Percentiles rank a stretch among this genome's conserved stretches.
phyloP scores from a whole-genome alignment of 2,797 vertebrate species.

The Remorina albescens region DNA sequence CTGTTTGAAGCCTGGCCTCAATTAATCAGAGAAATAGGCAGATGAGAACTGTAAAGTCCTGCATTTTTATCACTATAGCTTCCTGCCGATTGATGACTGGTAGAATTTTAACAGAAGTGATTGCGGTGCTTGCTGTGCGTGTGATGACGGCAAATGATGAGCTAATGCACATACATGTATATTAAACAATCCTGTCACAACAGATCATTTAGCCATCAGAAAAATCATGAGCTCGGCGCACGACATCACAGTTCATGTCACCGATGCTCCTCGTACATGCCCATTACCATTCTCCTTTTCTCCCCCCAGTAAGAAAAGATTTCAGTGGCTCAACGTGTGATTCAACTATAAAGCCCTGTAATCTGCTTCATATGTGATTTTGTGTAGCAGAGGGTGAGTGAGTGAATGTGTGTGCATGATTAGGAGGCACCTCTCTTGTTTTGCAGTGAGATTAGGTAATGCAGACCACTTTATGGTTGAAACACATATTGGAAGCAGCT shows the following conservation, averaged over 20 bases:
- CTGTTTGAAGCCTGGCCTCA: conserved; percentile 48
- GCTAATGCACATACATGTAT: conserved; percentile 1
- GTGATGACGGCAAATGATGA: conserved; percentile 26
- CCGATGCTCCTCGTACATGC: conserved; percentile 36
- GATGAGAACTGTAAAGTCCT: conserved; percentile 38
- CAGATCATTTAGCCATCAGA: conserved; percentile 15
- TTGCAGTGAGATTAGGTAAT: conserved; percentile 68
- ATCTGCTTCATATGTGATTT: conserved; percentile 72
- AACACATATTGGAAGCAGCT: conserved; percentile 77
- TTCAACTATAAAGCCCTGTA: conserved; percentile 58
- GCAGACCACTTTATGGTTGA: conserved; percentile 64
- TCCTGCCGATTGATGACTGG: conserved; percentile 42
- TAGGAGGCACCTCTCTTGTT: conserved; percentile 65
- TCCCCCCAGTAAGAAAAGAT: conserved; percentile 19
- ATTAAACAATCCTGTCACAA: conserved; percentile 28
- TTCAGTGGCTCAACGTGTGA: conserved; percentile 53
- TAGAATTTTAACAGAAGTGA: conserved; percentile 14
- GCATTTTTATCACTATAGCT: conserved; percentile 43
- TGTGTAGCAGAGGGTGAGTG: conserved; percentile 32
- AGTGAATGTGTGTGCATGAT: conserved; percentile 43
- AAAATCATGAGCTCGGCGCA: conserved; percentile 30
- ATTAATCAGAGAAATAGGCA: conserved; percentile 64
- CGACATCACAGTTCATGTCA: conserved; percentile 46
- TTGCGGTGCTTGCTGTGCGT: conserved; percentile 2
- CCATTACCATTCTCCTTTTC: conserved; percentile 43